Evolutionary conservation across 1,140 invertebrate species (phyloP).

Genomic region (Rhagoletis pomonella): DNA sequence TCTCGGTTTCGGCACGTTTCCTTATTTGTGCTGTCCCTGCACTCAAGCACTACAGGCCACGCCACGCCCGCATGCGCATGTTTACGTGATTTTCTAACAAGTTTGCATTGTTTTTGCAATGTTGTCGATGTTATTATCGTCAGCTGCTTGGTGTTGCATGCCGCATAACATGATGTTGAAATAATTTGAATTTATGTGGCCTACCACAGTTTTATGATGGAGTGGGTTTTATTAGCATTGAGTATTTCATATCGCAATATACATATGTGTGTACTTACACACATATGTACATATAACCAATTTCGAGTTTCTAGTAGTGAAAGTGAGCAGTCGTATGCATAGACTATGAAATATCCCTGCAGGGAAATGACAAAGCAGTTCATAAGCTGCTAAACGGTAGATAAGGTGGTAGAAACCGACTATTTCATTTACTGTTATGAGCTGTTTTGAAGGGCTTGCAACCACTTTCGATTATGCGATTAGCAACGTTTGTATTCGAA

Average conservation of each 20-base stretch:
- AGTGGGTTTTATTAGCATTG: too few species aligned
- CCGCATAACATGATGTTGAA: conserved; percentile 24
- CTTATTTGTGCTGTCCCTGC: conserved; percentile 11
- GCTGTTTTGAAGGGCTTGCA: too few species aligned
- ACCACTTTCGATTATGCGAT: too few species aligned
- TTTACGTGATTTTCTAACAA: conserved; percentile 8
- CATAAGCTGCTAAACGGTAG: too few species aligned
- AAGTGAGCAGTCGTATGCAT: too few species aligned
- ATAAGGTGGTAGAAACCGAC: too few species aligned
- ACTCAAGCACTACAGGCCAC: not conserved
- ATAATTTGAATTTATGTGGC: conserved; percentile 16
- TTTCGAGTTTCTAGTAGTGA: too few species aligned
- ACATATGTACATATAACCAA: not conserved
- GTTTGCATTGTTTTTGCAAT: conserved; percentile 26
- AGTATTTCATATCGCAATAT: too few species aligned
- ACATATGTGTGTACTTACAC: not conserved
- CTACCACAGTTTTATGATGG: not conserved
- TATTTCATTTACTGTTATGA: too few species aligned
- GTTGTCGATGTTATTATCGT: not conserved
- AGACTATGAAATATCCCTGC: too few species aligned
- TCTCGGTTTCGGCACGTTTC: conserved; percentile 34
- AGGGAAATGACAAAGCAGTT: too few species aligned
- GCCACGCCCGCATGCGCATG: not conserved
- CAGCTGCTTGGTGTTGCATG: conserved; percentile 39
- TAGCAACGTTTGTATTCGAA: too few species aligned